These are phyloP conservation scores for Xenopus tropicalis DNA, from an alignment of 2,113 vertebrate genomes.

Conservation along the genomic window DNA sequence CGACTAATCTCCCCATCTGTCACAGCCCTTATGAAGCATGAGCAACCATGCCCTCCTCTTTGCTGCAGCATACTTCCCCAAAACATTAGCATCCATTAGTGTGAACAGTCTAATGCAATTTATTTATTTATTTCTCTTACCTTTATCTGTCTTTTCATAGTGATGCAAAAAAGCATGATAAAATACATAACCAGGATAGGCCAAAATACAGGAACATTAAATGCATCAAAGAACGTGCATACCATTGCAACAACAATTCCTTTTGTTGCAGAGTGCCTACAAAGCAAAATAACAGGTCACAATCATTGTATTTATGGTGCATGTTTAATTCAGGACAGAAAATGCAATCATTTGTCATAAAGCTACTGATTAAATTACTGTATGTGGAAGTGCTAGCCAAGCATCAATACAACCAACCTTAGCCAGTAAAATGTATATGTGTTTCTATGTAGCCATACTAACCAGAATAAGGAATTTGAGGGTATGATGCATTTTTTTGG, in stretches of 20 bases:
- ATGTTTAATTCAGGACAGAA: conserved; percentile 6
- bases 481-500: too few relatives aligned
- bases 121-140: conserved; percentile 56
- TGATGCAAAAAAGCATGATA: conserved; percentile 99
- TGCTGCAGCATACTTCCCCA: too few relatives aligned
- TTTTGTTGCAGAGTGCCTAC: conserved; percentile 96
- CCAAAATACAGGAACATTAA: conserved; percentile 98
- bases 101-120: too few relatives aligned
- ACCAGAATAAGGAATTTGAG: too few relatives aligned
- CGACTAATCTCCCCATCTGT: too few relatives aligned
- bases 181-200: conserved; percentile 99
- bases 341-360: not conserved
- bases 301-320: not conserved
- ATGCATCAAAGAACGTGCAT: conserved; percentile 97
- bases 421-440: too few relatives aligned
- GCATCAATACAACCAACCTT: not conserved
- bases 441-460: too few relatives aligned
- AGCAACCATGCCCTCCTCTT: too few relatives aligned
- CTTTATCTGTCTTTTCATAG: conserved; percentile 99
- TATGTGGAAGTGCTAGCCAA: not conserved
- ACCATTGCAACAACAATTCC: conserved; percentile 94
- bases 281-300: conserved; percentile 20
- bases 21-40: too few relatives aligned
- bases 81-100: too few relatives aligned
- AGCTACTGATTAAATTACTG: not conserved